Percentiles rank a stretch among this genome's conserved stretches.
Evolutionary conservation across 2,888 invertebrate genomes (phyloP).

Genomic region (Pammene aurita): DNA sequence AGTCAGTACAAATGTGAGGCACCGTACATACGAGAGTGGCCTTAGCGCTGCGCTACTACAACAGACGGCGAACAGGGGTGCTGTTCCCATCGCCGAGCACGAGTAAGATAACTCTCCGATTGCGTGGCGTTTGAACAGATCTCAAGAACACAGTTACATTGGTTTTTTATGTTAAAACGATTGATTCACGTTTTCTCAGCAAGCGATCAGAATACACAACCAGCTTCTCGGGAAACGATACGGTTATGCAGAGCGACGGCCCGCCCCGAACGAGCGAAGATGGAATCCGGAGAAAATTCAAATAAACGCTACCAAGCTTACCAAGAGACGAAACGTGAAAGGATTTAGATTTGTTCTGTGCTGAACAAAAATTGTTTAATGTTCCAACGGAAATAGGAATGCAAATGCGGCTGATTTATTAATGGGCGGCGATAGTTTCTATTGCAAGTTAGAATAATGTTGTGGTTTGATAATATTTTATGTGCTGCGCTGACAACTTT

Average conservation of each 20-base stretch:
- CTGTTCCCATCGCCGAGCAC: background rate
- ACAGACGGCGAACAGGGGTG: slow-evolving; percentile 28
- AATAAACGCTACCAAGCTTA: slow-evolving; percentile 60
- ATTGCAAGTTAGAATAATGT: slow-evolving; percentile 36
- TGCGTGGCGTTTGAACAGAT: background rate
- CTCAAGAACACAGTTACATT: background rate
- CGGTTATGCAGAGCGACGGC: slow-evolving; percentile 46
- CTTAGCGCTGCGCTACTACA: slow-evolving; percentile 6
- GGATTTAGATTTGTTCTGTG: slow-evolving; percentile 59
- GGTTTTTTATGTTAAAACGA: background rate
- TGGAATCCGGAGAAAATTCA: slow-evolving; percentile 60
- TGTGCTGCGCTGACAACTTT: slow-evolving; percentile 39
- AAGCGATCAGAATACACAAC: slow-evolving; percentile 47
- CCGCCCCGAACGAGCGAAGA: slow-evolving; percentile 50
- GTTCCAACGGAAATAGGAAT: slow-evolving; percentile 53
- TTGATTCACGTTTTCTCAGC: background rate
- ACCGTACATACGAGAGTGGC: slow-evolving; percentile 17
- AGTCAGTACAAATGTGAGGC: slow-evolving; percentile 24
- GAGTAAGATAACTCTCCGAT: background rate
- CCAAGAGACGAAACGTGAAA: slow-evolving; percentile 52
- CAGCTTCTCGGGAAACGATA: slow-evolving; percentile 45
- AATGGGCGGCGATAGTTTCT: slow-evolving; percentile 43
- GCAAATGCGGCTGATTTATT: slow-evolving; percentile 51
- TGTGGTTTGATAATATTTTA: slow-evolving; percentile 39
- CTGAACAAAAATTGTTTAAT: slow-evolving; percentile 60